These are phyloP conservation scores for Poecile montanus DNA, from an alignment of 2,797 vertebrate species.

Conservation along the genomic window DNA sequence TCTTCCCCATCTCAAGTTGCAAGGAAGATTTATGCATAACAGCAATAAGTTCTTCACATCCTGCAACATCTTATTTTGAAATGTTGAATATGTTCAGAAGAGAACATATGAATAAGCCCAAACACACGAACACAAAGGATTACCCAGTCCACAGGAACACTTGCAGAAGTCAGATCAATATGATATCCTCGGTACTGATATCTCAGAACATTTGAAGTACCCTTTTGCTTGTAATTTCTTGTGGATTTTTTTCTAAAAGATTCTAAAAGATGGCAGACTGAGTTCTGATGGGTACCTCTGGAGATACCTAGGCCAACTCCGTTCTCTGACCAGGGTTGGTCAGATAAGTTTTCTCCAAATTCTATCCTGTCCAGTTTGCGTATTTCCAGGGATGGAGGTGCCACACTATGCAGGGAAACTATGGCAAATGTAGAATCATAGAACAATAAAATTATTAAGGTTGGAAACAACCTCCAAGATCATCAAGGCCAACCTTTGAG, in stretches of 20 bases:
- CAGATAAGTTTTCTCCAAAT: neutral
- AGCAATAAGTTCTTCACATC: neutral
- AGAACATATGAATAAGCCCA: neutral
- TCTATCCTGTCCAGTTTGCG: neutral
- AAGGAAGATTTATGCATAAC: neutral
- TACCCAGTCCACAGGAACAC: neutral
- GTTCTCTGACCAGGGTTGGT: neutral
- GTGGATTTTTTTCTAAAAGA: neutral
- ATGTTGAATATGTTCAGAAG: neutral
- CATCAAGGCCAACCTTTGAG: neutral
- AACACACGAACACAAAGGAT: neutral
- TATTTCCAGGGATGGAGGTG: neutral
- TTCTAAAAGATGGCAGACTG: neutral
- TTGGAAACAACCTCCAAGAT: neutral
- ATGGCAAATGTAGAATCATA: neutral
- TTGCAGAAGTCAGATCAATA: neutral
- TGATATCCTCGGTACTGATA: neutral
- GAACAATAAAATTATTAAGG: neutral
- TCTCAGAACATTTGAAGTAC: neutral
- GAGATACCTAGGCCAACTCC: neutral
- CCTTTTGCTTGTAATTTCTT: neutral
- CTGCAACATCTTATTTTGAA: neutral
- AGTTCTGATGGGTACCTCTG: neutral
- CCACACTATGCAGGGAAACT: neutral
- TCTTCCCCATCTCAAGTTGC: neutral